Conservation (phyloP, 2,113 vertebrate genomes). For the Sinocyclocheilus anophthalmus region DNA sequence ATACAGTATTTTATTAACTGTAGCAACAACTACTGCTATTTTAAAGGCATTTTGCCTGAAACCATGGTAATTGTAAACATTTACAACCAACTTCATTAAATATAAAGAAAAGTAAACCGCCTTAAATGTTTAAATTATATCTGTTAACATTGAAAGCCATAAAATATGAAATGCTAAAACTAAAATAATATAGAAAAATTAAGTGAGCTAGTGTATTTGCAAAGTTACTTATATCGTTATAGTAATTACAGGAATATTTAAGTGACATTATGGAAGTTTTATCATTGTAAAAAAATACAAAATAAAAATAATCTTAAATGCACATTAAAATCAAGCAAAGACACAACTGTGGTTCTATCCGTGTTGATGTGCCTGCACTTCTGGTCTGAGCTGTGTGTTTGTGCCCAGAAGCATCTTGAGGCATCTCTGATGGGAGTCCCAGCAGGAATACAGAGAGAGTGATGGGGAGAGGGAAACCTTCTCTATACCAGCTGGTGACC, state of each 20-base stretch:
- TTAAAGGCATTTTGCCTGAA: neutral
- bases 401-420: neutral
- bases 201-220: neutral
- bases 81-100: neutral
- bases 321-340: too few relatives aligned
- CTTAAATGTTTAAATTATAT: neutral
- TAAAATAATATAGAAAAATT: neutral
- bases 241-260: neutral
- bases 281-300: neutral
- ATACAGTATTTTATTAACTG: neutral
- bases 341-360: too few relatives aligned
- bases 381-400: neutral
- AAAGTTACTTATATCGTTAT: neutral
- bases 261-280: neutral
- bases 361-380: neutral
- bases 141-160: neutral
- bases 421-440: neutral
- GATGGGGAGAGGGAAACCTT: neutral
- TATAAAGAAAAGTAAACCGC: neutral
- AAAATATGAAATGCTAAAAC: neutral
- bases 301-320: neutral
- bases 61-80: neutral
- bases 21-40: neutral
- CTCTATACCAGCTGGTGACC: conserved; percentile 23
- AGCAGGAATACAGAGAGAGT: conserved; percentile 17